Percentiles rank a stretch among this genome's conserved stretches.
Evolutionary conservation across 1,140 invertebrate species (phyloP).

Genomic region (Chymomyza costata): DNA sequence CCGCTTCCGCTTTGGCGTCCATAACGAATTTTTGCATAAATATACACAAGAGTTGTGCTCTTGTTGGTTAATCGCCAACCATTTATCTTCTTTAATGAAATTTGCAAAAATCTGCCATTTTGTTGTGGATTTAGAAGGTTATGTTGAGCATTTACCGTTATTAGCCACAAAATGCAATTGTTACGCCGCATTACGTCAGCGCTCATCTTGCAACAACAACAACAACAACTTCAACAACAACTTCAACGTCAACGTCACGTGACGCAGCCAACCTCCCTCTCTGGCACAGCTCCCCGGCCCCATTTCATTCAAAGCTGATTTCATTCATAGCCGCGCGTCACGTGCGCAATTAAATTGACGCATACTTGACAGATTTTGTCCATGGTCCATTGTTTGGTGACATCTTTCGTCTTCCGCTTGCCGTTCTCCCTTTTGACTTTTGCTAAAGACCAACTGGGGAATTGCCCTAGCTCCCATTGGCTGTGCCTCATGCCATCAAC

Average conservation of each 20-base stretch:
- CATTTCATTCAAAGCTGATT: not conserved
- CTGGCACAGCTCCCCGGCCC: not conserved
- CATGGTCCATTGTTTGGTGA: no score
- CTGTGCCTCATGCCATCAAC: not conserved
- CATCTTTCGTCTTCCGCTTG: not conserved
- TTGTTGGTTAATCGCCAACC: constrained; percentile 59
- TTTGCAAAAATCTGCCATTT: constrained; percentile 56
- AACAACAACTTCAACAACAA: no score
- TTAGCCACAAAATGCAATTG: constrained; percentile 42
- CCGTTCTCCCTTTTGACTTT: constrained; percentile 18
- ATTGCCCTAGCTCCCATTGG: constrained; percentile 24
- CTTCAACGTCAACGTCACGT: constrained; percentile 39
- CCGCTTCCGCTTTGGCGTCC: constrained; percentile 38
- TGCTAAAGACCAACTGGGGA: constrained; percentile 48
- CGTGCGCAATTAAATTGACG: constrained; percentile 71
- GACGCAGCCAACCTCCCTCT: constrained; percentile 23
- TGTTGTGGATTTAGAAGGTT: no score
- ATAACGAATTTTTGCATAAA: constrained; percentile 73
- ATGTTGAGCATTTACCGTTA: constrained; percentile 17
- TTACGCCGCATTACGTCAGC: constrained; percentile 14
- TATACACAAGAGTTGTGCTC: constrained; percentile 17
- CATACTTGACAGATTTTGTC: constrained; percentile 55
- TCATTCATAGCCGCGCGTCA: constrained; percentile 47
- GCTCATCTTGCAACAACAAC: no score
- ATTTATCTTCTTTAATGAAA: constrained; percentile 75